Percentiles rank a stretch among this genome's conserved stretches.
Conservation (phyloP, 2,888 invertebrate genomes). For the Malthinus seriepunctatus region DNA sequence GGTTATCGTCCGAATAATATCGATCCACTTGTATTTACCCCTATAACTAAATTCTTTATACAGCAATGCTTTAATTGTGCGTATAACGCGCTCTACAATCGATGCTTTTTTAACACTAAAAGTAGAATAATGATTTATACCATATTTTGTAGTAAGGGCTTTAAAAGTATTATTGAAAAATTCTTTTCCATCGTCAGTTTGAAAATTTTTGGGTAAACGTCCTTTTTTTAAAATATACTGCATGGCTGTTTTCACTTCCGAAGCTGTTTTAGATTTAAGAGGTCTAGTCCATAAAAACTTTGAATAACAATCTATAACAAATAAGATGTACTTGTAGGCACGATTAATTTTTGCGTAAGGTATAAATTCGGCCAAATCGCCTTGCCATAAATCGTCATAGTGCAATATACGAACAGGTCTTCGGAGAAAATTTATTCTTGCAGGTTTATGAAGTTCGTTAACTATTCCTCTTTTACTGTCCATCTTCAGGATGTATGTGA, state of each 20-base stretch:
- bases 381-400: conserved; percentile 52
- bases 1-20: not conserved
- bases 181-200: conserved; percentile 42
- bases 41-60: conserved; percentile 38
- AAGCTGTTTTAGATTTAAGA: conserved; percentile 43
- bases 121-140: conserved; percentile 36
- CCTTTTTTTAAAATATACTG: conserved; percentile 20
- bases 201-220: conserved; percentile 36
- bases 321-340: conserved; percentile 44
- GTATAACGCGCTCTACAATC: conserved; percentile 36
- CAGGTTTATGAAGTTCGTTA: conserved; percentile 47
- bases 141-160: conserved; percentile 35
- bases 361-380: conserved; percentile 46
- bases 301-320: conserved; percentile 49
- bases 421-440: conserved; percentile 46
- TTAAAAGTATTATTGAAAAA: conserved; percentile 41
- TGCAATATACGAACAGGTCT: conserved; percentile 45
- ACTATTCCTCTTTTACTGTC: conserved; percentile 9
- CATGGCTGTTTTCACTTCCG: conserved; percentile 37
- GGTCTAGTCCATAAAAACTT: conserved; percentile 49
- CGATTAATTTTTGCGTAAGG: conserved; percentile 42
- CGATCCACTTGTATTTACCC: conserved; percentile 35
- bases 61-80: conserved; percentile 17
- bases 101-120: conserved; percentile 32
- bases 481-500: too few relatives aligned